A percentile compares a stretch with the other conserved stretches of the same genome.
phyloP scores from a whole-genome alignment of 1,140 invertebrate genomes.

The Cydia amplana region DNA sequence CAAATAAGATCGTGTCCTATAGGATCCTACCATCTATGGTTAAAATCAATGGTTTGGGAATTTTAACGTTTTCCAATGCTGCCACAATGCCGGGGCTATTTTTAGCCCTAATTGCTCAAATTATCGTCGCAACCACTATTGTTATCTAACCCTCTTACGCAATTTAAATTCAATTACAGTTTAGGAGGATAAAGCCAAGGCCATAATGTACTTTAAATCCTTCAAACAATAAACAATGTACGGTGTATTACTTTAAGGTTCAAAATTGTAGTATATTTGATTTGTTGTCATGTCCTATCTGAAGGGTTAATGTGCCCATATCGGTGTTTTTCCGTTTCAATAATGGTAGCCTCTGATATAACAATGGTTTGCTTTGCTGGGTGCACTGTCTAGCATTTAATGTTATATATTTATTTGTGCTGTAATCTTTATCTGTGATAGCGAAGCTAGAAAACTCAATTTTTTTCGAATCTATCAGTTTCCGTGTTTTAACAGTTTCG shows the following conservation, averaged over 20 bases:
- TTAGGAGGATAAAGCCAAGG: not conserved
- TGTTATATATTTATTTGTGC: too few relatives aligned
- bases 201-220: not conserved
- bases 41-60: too few relatives aligned
- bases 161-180: not conserved
- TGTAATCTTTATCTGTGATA: too few relatives aligned
- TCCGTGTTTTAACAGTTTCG: too few relatives aligned
- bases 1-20: too few relatives aligned
- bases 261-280: not conserved
- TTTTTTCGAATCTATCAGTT: too few relatives aligned
- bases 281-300: conserved; percentile 5
- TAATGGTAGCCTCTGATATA: not conserved
- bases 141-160: not conserved
- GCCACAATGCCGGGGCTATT: not conserved
- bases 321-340: conserved; percentile 12
- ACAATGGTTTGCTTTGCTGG: not conserved
- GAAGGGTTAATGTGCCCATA: conserved; percentile 8
- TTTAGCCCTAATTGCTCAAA: not conserved
- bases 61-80: too few relatives aligned
- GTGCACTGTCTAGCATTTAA: too few relatives aligned
- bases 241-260: not conserved
- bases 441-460: too few relatives aligned
- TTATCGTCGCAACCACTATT: not conserved
- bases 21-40: too few relatives aligned
- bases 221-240: not conserved